Base-by-base conservation (phyloP, 2,797 vertebrate genomes). In the Scarus forsteni region DNA sequence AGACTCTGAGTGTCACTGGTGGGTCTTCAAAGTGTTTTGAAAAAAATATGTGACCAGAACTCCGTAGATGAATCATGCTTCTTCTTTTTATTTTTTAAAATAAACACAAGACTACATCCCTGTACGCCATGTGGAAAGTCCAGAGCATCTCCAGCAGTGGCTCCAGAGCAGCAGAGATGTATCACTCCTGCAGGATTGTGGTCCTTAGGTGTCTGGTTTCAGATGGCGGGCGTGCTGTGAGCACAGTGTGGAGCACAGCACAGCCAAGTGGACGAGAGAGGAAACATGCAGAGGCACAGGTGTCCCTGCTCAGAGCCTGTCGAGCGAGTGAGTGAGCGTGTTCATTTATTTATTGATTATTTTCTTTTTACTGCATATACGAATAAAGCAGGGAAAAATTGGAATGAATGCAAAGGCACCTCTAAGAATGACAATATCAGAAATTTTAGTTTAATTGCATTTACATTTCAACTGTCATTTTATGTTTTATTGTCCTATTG, bases 231-330 rank as follows among this genome's bases (percentile, higher is more conserved):
- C 89, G 60, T 86, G 91, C 89, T 86, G 92, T 65, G 89, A 89
- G 80, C 85, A 90, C 91, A 91, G 85, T 88, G 90, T 90, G 91
- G 93, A 90, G 90, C 91, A 93, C 92, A 94, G 93, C 92, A 92
- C 92, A 92, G 90, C 93, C 92, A 92, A 93, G 93, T 93, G 92
- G 92, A 90, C 91, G 76, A 86, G 83, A 80, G 81, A 77, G 90
- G 92, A 85, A 93, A 74, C 85, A 92, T 66, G 84, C 83, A 82
- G 90, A 86, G 85, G 81, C 83, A 87, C 89, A 91, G 88, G 90
- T 92, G 89, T 90, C 80, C 76, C 68, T 34, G 66, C 69, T 27
- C 56, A 53, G 59, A 77, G 68, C 74, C 53, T 73, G 51, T 62
- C 38, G 2, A 27, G 66, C 81, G 79, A 71, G 75, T 42, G 63